Percentiles rank a stretch among this genome's conserved stretches.
These are phyloP conservation scores for Rhyzopertha dominica DNA, from an alignment of 1,140 invertebrate species.

Conservation along the genomic window DNA sequence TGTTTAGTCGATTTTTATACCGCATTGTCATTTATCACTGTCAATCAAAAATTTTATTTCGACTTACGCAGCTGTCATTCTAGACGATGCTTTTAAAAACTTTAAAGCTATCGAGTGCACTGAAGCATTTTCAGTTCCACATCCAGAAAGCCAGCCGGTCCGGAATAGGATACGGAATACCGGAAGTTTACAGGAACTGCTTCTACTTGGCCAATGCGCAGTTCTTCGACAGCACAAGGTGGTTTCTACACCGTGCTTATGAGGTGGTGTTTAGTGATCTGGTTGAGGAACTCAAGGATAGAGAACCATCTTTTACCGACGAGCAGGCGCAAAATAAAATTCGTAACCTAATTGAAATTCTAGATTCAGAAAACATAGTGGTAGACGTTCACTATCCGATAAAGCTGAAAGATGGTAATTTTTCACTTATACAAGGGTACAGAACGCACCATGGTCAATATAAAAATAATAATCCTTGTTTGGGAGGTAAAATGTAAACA, in stretches of 20 bases:
- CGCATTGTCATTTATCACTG: too few species aligned
- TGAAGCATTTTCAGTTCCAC: too few species aligned
- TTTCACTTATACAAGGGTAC: slow-evolving; percentile 77
- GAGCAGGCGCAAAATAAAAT: slow-evolving; percentile 62
- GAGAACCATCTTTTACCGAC: slow-evolving; percentile 49
- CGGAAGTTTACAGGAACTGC: slow-evolving; percentile 54
- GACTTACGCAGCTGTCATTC: too few species aligned
- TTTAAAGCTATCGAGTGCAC: too few species aligned
- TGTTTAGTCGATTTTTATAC: too few species aligned
- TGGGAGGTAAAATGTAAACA: slow-evolving; percentile 29
- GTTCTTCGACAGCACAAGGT: slow-evolving; percentile 69
- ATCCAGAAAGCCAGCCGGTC: too few species aligned
- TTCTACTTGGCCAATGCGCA: slow-evolving; percentile 58
- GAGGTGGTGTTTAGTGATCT: slow-evolving; percentile 59
- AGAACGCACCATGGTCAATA: slow-evolving; percentile 80
- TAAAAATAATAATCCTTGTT: slow-evolving; percentile 52
- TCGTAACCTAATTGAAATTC: slow-evolving; percentile 62
- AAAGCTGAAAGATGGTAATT: slow-evolving; percentile 66
- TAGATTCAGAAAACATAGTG: slow-evolving; percentile 69
- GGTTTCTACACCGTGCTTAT: slow-evolving; percentile 65
- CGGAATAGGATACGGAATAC: slow-evolving; percentile 57
- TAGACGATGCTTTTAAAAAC: too few species aligned
- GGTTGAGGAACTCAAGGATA: slow-evolving; percentile 55
- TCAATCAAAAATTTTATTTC: too few species aligned
- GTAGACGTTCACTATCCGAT: slow-evolving; percentile 78